Evolutionary conservation across 2,797 vertebrate species (phyloP), one percentile per base, ranked within the genome.

Genomic region (Dendrocincla tyrannina): DNA sequence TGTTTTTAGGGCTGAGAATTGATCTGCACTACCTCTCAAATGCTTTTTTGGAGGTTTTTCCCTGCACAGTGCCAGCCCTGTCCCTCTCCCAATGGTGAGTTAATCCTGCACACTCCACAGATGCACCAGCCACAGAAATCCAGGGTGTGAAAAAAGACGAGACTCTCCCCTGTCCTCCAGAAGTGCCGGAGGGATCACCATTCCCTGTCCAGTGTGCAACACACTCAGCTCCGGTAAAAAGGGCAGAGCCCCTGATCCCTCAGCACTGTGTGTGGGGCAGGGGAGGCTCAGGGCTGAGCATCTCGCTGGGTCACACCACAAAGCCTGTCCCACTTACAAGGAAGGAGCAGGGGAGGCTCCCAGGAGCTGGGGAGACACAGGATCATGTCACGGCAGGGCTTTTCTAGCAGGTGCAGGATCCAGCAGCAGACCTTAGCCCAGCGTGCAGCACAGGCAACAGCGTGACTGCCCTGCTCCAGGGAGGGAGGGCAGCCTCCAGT

Each of bases 161-260:
- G 10, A 25, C 13, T 64, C 22, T 59, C 20, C 7, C 6, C 8
- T 39, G 39, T 16, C 8, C 18, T 30, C n/a, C 20, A 1, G 6
- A 46, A 76, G 30, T 3, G 1, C 63, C 2, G 2, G 16, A 11
- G 56, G 35, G 15, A 11, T 44, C 30, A 5, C 5, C 0, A 2
- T 53, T 77, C 35, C 46, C 37, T 95, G 67, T 30, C 25, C 16
- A 30, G 15, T 13, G 47, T 58, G 67, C 23, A 25, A 30, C 0
- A 1, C 35, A 20, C 8, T 6, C 58, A 49, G 28, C 42, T 44
- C 2, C 1, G 1, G 13, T 4, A 50, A 20, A 47, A 42, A 49
- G 17, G 17, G 11, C 39, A 85, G 47, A 69, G 37, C 30, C 16
- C 14, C 58, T 35, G 20, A 19, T 17, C 32, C 52, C 16, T 28